Evolutionary conservation across 2,113 vertebrate species (phyloP).

Genomic region (Embiotoca jacksoni): DNA sequence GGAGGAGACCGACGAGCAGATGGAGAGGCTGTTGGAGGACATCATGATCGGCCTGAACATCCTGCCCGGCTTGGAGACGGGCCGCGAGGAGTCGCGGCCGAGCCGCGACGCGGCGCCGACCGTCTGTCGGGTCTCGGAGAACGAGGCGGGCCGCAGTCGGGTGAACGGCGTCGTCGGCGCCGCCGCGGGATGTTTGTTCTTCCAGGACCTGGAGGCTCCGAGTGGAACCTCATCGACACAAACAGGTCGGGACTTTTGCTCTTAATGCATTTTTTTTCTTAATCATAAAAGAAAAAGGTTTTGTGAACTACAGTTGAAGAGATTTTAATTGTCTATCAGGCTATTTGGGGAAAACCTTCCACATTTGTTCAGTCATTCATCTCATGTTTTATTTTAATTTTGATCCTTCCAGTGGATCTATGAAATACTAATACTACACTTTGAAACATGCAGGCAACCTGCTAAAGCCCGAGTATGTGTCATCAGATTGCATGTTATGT

Average conservation of each 20-base stretch:
- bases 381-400: too few relatives aligned
- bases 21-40: slow-evolving; percentile 79
- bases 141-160: not conserved
- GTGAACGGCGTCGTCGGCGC: not conserved
- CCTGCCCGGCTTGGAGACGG: slow-evolving; percentile 62
- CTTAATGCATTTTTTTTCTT: not conserved
- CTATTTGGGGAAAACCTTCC: too few relatives aligned
- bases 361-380: too few relatives aligned
- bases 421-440: too few relatives aligned
- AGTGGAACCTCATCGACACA: slow-evolving; percentile 5
- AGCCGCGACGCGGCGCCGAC: not conserved
- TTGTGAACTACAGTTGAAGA: too few relatives aligned
- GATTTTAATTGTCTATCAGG: too few relatives aligned
- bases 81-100: slow-evolving; percentile 5
- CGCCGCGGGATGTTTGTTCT: not conserved
- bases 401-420: too few relatives aligned
- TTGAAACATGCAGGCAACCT: too few relatives aligned
- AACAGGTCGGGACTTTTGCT: slow-evolving; percentile 32
- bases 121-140: not conserved
- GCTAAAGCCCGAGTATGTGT: too few relatives aligned
- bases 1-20: slow-evolving; percentile 76
- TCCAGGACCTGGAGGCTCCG: slow-evolving; percentile 17
- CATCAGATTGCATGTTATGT: too few relatives aligned
- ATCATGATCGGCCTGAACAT: slow-evolving; percentile 81
- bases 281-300: too few relatives aligned